Evolutionary conservation across 2,797 vertebrate genomes (phyloP).

Genomic region (Tangara arthus): DNA sequence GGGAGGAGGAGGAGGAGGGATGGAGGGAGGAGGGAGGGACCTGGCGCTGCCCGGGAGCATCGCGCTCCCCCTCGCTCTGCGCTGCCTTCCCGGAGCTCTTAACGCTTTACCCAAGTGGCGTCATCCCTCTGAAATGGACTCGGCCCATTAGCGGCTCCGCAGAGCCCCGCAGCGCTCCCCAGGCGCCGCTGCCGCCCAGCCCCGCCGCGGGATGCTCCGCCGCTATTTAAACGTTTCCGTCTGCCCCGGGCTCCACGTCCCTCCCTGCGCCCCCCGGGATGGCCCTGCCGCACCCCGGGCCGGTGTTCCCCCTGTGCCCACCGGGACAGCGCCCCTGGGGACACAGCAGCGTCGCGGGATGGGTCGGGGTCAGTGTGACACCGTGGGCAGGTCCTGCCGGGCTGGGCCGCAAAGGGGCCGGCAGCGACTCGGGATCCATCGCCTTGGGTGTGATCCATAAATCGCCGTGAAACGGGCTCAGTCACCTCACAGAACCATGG

Average conservation of each 20-base stretch:
- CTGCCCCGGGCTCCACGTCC: neutral
- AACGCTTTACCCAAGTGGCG: constrained; percentile 83
- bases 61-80: constrained; percentile 15
- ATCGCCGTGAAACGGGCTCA: neutral
- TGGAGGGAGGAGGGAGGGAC: constrained; percentile 19
- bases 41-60: constrained; percentile 56
- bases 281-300: neutral
- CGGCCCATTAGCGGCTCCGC: constrained; percentile 80
- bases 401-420: neutral
- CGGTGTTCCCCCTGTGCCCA: neutral
- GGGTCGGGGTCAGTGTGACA: neutral
- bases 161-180: constrained; percentile 82
- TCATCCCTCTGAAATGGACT: constrained; percentile 85
- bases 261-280: neutral
- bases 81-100: constrained; percentile 75
- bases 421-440: neutral
- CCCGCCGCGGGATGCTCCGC: neutral
- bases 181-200: neutral
- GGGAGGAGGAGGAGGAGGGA: constrained; percentile 4
- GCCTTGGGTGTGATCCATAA: neutral
- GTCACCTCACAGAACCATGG: neutral
- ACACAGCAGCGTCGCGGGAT: fast-evolving
- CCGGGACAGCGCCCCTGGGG: neutral
- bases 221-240: neutral
- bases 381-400: fast-evolving